These are phyloP conservation scores for Crotophaga sulcirostris DNA, from an alignment of 2,113 vertebrate genomes.

Conservation along the genomic window DNA sequence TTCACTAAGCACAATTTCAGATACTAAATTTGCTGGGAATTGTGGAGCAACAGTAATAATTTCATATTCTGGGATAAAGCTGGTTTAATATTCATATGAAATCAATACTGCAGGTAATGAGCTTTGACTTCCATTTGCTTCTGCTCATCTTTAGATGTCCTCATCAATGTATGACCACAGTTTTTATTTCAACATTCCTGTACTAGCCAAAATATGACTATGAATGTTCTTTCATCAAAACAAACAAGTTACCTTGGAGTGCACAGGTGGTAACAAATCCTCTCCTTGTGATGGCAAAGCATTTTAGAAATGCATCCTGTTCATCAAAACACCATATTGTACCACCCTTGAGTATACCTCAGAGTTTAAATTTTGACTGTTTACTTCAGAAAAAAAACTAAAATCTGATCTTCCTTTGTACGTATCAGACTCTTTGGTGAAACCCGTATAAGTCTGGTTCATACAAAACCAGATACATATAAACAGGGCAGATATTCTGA, in stretches of 20 bases:
- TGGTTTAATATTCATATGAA: neutral
- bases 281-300: neutral
- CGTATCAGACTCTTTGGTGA: neutral
- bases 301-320: neutral
- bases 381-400: neutral
- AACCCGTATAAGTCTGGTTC: neutral
- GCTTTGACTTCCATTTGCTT: neutral
- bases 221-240: neutral
- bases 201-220: neutral
- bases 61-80: neutral
- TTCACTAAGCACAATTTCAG: neutral
- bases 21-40: neutral
- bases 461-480: neutral
- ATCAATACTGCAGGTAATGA: neutral
- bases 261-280: neutral
- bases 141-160: neutral
- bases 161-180: neutral
- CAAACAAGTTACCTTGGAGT: neutral
- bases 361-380: neutral
- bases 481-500: neutral
- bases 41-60: neutral
- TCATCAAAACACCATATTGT: neutral
- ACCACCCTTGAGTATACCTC: neutral
- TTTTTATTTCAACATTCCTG: neutral
- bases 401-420: neutral